Evolutionary conservation across 2,888 invertebrate genomes (phyloP).

Genomic region (Phlogophora meticulosa): DNA sequence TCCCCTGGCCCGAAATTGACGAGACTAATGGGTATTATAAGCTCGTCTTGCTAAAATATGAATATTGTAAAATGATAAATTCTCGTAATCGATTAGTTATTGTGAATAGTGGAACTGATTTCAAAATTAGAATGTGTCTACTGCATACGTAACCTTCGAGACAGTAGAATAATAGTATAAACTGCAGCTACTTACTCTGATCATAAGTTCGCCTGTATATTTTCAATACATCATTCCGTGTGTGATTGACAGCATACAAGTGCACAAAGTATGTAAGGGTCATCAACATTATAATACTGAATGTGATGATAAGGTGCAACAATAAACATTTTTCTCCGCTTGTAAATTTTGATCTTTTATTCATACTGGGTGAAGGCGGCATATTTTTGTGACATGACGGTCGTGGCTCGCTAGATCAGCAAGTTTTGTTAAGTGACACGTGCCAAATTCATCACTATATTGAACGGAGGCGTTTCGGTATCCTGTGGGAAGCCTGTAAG

Average conservation of each 20-base stretch:
- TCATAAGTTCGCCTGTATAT: constrained; percentile 57
- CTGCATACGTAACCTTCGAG: too few species aligned
- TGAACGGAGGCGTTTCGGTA: too few species aligned
- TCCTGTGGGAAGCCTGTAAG: too few species aligned
- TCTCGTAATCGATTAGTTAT: neutral
- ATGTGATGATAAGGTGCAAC: constrained; percentile 75
- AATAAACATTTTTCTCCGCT: constrained; percentile 84
- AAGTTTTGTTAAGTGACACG: neutral
- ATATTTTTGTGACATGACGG: constrained; percentile 25
- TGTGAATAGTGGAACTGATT: neutral
- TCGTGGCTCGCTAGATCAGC: constrained; percentile 46
- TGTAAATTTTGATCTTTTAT: constrained; percentile 73
- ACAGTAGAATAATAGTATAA: too few species aligned
- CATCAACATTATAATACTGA: constrained; percentile 70
- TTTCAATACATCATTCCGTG: constrained; percentile 63
- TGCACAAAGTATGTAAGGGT: constrained; percentile 75
- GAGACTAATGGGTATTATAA: too few species aligned
- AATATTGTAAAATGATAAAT: too few species aligned
- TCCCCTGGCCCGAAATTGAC: too few species aligned
- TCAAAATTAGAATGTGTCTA: neutral
- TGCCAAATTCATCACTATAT: too few species aligned
- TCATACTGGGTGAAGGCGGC: constrained; percentile 24
- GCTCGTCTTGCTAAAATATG: too few species aligned
- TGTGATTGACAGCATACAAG: constrained; percentile 72
- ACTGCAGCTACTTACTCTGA: constrained; percentile 51